Base-by-base conservation (phyloP, 2,888 invertebrate species). In the Heliconius sara region DNA sequence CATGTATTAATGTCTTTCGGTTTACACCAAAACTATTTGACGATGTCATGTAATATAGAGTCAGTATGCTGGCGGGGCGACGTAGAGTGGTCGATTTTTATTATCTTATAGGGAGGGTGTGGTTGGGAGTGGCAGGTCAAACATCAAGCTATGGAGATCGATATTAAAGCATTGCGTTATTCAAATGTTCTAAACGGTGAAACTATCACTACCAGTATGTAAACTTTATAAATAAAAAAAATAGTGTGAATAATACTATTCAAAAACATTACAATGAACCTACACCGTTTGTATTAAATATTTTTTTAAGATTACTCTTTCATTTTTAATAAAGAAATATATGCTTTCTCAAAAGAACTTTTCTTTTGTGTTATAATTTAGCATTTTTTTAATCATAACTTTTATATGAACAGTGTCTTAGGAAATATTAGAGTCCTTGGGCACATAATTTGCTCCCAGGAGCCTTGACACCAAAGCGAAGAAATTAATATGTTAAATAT, bases 41-140 rank as follows among this genome's bases (percentile, higher is more conserved):
- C 27, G 39, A 13, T 74, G 73, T 68, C 68, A 68, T 68, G 78
- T 79, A 67, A 79, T 71, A 75, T 52, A 68, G 85, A 88, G 88
- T 88, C 88, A 87, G 88, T 87, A 85, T 86, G 85, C 84, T 84
- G 82, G 75, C 87, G 86, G 84, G 87, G 86, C 87, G 87, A 89
- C 86, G 86, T 86, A 84, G 85, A 88, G 90, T 91, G 92, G 91
- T 94, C 92, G 94, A 91, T 94, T 93, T 95, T 93, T 94, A 94
- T 95, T 92, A 92, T 92, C 91, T 89, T 89, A 88, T 88, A 85
- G 85, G 83, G 84, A 90, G 88, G 94, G 95, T 91, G 94, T 92
- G 95, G 91, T 86, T 83, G 91, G 95, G 95, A 88, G 95, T 85
- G 95, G 91, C 93, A 88, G 86, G 85, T 85, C 92, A 95, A 95